Evolutionary conservation across 2,888 invertebrate species (phyloP), one percentile per base, ranked within the genome.

Genomic region (Opisthograptis luteolata): DNA sequence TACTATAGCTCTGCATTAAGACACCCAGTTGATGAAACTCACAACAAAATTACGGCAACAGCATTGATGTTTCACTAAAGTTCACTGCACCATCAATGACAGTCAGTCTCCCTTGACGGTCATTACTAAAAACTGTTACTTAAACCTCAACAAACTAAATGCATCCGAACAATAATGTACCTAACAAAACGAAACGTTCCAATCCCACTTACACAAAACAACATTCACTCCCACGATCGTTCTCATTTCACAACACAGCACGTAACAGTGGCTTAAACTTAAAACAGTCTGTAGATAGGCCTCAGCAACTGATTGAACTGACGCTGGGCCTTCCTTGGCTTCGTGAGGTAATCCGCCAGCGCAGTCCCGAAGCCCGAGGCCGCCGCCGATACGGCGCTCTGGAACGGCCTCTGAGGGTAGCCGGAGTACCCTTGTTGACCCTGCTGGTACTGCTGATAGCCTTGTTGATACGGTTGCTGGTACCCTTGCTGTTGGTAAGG

Each of bases 341-440:
- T 73, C 58, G 76, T 58, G 27, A 88, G 70, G 72, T 85, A 78
- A 56, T 89, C 91, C 9, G 92, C 90, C 3, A 92, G 71, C 1
- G 90, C 92, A 3, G 85, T 77, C 20, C 92, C 92, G 6, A 92
- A 77, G n/a, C 91, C 91, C 40, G 92, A 91, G 0, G 92, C 89
- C 5, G 91, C 88, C 0, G 87, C 79, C 0, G 85, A 80, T 1
- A 87, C 76, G 0, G 73, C 81, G 31, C 72, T 76, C 52, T 83
- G 82, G 25, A 87, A 65, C 43, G 91, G 88, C 2, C 84, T 64
- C 48, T 78, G 73, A 3, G 22, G 12, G 42, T 50, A 50, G 8
- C 58, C 46, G 5, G 39, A 44, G 22, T 49, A 51, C 32, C 57
- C 59, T 20, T 53, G 68, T 15, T 63, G 60, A 0, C 49, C 48